These are phyloP conservation scores for Dryoscopus gambensis DNA, from an alignment of 2,113 vertebrate species.

Conservation along the genomic window DNA sequence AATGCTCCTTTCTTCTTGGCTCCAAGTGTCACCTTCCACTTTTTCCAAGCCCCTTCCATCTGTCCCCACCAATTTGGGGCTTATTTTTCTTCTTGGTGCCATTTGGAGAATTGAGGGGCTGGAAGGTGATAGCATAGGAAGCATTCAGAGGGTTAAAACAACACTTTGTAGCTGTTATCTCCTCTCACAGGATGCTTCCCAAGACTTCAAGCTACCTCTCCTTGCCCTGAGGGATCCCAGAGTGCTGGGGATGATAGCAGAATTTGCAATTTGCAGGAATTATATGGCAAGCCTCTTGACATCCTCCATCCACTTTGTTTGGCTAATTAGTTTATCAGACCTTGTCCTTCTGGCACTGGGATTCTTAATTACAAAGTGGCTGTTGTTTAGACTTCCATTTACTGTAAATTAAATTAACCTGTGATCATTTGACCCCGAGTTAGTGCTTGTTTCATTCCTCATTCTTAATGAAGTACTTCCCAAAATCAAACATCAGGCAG, in stretches of 20 bases:
- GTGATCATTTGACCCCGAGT: not conserved
- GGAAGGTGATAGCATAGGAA: not conserved
- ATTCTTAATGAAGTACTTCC: not conserved
- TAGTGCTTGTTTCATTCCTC: not conserved
- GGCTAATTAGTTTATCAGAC: conserved; percentile 33
- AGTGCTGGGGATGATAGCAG: not conserved
- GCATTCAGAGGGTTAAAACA: not conserved
- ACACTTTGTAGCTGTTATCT: not conserved
- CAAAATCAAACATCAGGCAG: not conserved
- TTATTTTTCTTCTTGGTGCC: not conserved
- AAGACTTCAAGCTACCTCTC: not conserved
- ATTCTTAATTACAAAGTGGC: conserved; percentile 2
- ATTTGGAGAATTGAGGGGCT: not conserved
- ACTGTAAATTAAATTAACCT: conserved; percentile 1
- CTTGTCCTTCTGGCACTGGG: not conserved
- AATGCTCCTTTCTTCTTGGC: not conserved
- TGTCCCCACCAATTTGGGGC: not conserved
- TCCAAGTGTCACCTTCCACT: not conserved
- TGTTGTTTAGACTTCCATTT: conserved; percentile 16
- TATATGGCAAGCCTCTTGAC: not conserved
- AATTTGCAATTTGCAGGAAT: not conserved
- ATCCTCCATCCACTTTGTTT: conserved; percentile 25
- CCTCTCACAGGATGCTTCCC: not conserved
- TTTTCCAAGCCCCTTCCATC: not conserved
- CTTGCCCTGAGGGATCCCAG: not conserved